phyloP scores from a whole-genome alignment of 2,797 vertebrate species.

The Pyrocephalus nanus region DNA sequence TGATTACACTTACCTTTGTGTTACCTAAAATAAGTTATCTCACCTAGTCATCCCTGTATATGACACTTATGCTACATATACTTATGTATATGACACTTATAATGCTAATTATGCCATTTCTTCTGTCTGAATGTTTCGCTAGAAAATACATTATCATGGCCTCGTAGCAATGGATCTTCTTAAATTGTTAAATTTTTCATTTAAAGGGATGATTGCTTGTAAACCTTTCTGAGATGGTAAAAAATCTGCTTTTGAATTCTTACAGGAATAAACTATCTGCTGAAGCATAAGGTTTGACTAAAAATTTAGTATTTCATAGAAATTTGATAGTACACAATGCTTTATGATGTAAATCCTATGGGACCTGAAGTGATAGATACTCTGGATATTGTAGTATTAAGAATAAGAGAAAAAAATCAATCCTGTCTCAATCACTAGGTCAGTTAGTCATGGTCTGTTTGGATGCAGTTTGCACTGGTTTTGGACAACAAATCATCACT shows the following conservation, averaged over 20 bases:
- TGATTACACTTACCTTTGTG: background rate
- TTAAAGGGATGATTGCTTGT: background rate
- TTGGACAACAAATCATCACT: background rate
- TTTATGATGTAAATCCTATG: background rate
- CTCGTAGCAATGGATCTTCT: background rate
- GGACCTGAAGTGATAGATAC: background rate
- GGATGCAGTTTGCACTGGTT: background rate
- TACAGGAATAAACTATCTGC: background rate
- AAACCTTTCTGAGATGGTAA: background rate
- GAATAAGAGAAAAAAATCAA: background rate
- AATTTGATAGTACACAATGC: background rate
- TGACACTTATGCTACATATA: too few relatives aligned
- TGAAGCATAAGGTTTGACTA: background rate
- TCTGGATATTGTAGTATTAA: background rate
- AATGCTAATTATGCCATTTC: background rate
- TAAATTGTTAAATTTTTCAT: background rate
- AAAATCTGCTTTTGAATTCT: background rate
- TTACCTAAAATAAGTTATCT: background rate
- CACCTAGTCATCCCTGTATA: background rate
- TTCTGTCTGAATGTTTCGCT: background rate
- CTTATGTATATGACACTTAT: background rate
- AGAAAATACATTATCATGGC: background rate
- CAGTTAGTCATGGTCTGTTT: background rate
- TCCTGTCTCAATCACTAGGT: background rate
- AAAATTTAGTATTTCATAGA: background rate